phyloP scores from a whole-genome alignment of 2,888 invertebrate genomes.

The Myopa tessellatipennis region DNA sequence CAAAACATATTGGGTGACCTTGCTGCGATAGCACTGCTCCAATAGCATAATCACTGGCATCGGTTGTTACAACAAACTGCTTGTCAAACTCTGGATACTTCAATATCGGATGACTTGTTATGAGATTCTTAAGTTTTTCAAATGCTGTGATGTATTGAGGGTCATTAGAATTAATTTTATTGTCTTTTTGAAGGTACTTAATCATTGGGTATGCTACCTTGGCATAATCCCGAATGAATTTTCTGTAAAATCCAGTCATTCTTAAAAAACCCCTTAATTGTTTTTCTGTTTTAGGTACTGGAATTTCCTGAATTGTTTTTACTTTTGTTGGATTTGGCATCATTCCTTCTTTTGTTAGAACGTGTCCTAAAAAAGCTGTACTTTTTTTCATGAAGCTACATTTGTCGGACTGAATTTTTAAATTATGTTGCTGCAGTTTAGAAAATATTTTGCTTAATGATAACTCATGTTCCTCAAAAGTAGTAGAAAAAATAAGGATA shows the following conservation, averaged over 20 bases:
- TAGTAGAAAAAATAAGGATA: constrained; percentile 3
- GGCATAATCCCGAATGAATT: constrained; percentile 7
- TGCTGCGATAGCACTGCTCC: constrained; percentile 4
- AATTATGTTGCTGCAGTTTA: neutral
- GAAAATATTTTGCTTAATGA: constrained; percentile 10
- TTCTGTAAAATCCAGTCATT: constrained; percentile 16
- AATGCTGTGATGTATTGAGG: constrained; percentile 16
- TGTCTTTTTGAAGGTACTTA: constrained; percentile 12
- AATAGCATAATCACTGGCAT: constrained; percentile 1
- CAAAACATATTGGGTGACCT: constrained; percentile 6
- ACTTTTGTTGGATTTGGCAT: constrained; percentile 20
- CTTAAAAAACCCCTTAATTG: constrained; percentile 20
- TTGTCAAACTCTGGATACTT: constrained; percentile 12
- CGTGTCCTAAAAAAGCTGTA: constrained; percentile 21
- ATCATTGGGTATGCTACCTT: constrained; percentile 12
- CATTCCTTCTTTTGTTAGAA: constrained; percentile 24
- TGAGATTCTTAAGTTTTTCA: constrained; percentile 4
- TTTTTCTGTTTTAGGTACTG: constrained; percentile 11
- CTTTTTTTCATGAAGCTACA: constrained; percentile 20
- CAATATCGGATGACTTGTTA: constrained; percentile 9
- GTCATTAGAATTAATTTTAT: constrained; percentile 10
- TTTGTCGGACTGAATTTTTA: constrained; percentile 27
- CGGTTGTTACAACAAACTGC: neutral
- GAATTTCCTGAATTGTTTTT: constrained; percentile 8
- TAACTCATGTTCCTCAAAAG: constrained; percentile 11